Evolutionary conservation across 1,140 invertebrate genomes (phyloP).

Genomic region (Cardiocondyla obscurior): DNA sequence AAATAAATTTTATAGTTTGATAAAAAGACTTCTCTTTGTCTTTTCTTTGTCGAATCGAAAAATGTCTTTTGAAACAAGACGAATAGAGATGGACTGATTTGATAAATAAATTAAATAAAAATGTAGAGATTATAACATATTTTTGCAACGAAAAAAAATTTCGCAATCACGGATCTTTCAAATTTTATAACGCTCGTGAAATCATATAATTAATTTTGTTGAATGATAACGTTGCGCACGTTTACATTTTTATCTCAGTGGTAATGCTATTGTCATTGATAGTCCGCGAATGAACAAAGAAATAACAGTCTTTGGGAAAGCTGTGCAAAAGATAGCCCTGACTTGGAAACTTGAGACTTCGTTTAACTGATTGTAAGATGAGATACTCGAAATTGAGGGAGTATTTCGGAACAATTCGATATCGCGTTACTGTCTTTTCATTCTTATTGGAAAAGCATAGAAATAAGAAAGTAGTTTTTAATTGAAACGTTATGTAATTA

Average conservation of each 20-base stretch:
- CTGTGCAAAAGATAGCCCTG: neutral
- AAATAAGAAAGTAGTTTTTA: too few species aligned
- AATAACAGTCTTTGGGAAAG: neutral
- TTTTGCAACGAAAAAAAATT: neutral
- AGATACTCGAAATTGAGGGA: conserved; percentile 44
- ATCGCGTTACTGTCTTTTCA: neutral
- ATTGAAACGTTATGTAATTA: too few species aligned
- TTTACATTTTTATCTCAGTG: neutral
- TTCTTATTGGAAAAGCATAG: too few species aligned
- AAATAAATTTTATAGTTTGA: neutral
- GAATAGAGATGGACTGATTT: neutral
- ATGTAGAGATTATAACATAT: neutral
- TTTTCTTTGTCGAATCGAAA: too few species aligned
- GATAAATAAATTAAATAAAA: neutral
- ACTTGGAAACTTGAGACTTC: conserved; percentile 28
- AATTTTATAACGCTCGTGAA: neutral
- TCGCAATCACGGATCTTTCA: neutral
- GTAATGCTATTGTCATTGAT: neutral
- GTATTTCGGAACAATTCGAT: conserved; percentile 7
- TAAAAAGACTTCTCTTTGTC: conserved; percentile 5
- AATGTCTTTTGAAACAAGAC: too few species aligned
- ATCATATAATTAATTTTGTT: neutral
- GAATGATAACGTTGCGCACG: neutral
- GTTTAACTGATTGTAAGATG: conserved; percentile 34
- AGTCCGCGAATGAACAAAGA: neutral